Evolutionary conservation across 2,888 invertebrate genomes (phyloP).

Genomic region (Hipparchia semele): DNA sequence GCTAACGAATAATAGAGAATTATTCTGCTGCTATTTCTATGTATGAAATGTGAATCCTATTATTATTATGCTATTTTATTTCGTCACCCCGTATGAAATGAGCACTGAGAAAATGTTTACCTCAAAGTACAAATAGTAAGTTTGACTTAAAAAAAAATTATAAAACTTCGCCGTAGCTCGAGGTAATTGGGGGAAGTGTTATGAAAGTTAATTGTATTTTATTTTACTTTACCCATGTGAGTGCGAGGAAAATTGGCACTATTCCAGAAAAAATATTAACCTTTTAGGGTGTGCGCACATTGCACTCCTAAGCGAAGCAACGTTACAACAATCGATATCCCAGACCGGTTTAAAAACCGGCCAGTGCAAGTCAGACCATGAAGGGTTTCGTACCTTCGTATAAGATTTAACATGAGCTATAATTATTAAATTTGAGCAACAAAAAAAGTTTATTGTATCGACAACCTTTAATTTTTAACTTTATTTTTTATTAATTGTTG

Average conservation of each 20-base stretch:
- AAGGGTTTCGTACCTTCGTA: too few species aligned
- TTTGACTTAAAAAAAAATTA: conserved; percentile 34
- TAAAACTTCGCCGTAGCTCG: conserved; percentile 28
- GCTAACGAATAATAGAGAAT: conserved; percentile 40
- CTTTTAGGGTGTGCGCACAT: conserved; percentile 22
- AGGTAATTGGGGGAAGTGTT: conserved; percentile 38
- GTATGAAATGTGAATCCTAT: conserved; percentile 19
- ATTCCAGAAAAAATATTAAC: conserved; percentile 39
- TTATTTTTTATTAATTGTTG: too few species aligned
- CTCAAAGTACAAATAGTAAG: conserved; percentile 31
- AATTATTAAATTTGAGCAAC: too few species aligned
- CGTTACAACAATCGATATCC: neutral
- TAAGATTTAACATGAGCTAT: too few species aligned
- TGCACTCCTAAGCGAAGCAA: neutral
- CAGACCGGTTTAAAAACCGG: neutral
- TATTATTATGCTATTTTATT: conserved; percentile 18
- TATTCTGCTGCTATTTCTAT: conserved; percentile 40
- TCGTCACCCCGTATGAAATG: conserved; percentile 21
- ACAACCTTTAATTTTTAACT: too few species aligned
- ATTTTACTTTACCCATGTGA: conserved; percentile 30
- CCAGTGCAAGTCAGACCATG: too few species aligned
- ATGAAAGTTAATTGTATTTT: conserved; percentile 41
- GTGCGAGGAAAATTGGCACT: conserved; percentile 36
- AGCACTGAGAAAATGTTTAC: conserved; percentile 27
- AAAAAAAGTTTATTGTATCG: too few species aligned